These are phyloP conservation scores for Drosophila navojoa DNA, from an alignment of 1,140 invertebrate genomes.

Conservation along the genomic window DNA sequence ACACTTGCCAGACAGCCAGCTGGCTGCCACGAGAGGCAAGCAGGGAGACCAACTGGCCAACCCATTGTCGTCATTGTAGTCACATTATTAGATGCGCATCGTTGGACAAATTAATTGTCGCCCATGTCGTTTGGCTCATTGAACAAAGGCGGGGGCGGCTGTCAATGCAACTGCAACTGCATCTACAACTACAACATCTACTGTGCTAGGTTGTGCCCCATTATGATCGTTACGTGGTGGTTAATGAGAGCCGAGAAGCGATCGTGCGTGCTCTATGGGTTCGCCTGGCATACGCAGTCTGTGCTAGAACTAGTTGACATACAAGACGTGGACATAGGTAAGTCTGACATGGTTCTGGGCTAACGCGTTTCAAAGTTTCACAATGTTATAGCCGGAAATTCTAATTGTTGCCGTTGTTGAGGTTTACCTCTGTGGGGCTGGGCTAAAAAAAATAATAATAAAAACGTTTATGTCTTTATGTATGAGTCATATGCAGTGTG, in stretches of 20 bases:
- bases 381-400: conserved; percentile 72
- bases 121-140: conserved; percentile 64
- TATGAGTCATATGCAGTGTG: conserved; percentile 28
- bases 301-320: conserved; percentile 17
- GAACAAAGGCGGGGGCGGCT: conserved; percentile 45
- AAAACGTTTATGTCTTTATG: conserved; percentile 21
- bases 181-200: conserved; percentile 35
- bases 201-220: conserved; percentile 15
- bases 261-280: conserved; percentile 31
- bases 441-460: not conserved
- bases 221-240: conserved; percentile 59
- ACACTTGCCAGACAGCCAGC: conserved; percentile 57
- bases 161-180: conserved; percentile 44
- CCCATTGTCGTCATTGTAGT: conserved; percentile 75
- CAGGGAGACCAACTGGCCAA: conserved; percentile 26
- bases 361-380: conserved; percentile 56
- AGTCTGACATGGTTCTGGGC: conserved; percentile 65
- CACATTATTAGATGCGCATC: conserved; percentile 80
- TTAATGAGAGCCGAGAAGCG: conserved; percentile 46
- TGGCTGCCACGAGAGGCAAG: conserved; percentile 49
- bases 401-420: conserved; percentile 63
- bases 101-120: conserved; percentile 78
- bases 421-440: not conserved
- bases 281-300: conserved; percentile 49
- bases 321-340: conserved; percentile 26